Conservation (phyloP, 2,888 invertebrate species). For the Tipula vernalis region DNA sequence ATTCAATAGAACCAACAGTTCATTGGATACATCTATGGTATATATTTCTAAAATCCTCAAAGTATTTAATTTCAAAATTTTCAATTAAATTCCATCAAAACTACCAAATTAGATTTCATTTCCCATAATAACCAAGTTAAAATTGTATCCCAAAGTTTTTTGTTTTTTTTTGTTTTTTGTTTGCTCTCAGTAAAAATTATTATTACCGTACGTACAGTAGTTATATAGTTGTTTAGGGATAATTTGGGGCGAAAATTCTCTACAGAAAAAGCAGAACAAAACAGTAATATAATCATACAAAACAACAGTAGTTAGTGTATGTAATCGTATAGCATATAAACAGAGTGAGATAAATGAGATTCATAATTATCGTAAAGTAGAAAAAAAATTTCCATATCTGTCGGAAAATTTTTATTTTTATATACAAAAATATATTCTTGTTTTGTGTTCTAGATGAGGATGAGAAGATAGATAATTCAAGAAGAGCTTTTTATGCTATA, state of each 20-base stretch:
- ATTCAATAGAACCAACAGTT: no score
- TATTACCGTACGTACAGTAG: background rate
- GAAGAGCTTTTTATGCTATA: background rate
- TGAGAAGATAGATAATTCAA: background rate
- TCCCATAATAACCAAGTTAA: background rate
- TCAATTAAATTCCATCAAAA: background rate
- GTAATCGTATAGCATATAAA: background rate
- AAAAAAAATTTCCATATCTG: background rate
- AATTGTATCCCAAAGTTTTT: background rate
- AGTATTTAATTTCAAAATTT: background rate
- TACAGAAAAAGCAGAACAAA: background rate
- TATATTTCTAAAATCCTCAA: background rate
- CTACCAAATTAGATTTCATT: background rate
- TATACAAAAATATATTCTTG: no score
- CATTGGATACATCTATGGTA: no score
- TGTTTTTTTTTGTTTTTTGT: no score
- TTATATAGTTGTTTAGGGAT: background rate
- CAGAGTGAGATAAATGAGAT: background rate
- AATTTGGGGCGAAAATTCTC: background rate
- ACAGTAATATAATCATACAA: background rate
- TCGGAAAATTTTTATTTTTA: background rate
- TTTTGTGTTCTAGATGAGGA: background rate
- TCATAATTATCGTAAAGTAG: slow-evolving; percentile 4
- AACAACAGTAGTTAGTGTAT: background rate
- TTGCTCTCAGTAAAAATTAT: background rate